Evolutionary conservation across 2,888 invertebrate genomes (phyloP), one percentile per base, ranked within the genome.

Genomic region (Synanthedon formicaeformis): DNA sequence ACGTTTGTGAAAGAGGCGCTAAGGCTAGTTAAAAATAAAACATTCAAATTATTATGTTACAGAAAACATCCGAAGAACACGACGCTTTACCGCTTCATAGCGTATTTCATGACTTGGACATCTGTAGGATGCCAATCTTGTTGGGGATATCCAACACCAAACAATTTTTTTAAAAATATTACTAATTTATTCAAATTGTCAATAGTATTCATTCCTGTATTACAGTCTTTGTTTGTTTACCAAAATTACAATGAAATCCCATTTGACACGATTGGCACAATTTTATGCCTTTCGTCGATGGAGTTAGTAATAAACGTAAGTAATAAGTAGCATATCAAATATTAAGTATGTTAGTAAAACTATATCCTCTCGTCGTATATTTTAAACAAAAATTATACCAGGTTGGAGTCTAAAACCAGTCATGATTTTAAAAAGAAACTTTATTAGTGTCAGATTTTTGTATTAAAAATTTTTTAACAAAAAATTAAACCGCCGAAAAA

Each of bases 71-170:
- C 58, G 27, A 54, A 41, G 41, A 5, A 54, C 2, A 55, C 54
- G 34, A 41, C 16, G 2, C 54, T 57, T 50, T 58, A 58, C 41
- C 48, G 52, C 6, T 23, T 55, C 11, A 45, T 58, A 2, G 51
- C 53, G 4, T 52, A 48, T 11, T 27, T 48, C 10, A 51, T 56
- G 53, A 52, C 52, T n/a, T 50, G 49, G n/a, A 52, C 41, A 3
- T 16, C 45, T 11, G 40, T 57, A n/a, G 56, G 56, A 10, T 48
- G 54, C 12, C 52, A 51, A 23, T 49, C 41, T 1, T 60, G 58
- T 56, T 60, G 57, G 60, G 57, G 60, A 5, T 60, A 53, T 40
- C 12, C 50, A 16, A n/a, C 14, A n/a, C 57, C 56, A 3, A 56
- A 57, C n/a, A 57, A 53, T 12, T 48, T 54, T 1, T 41, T 54